Evolutionary conservation across 1,140 invertebrate species (phyloP).

Genomic region (Hypsibius dujardini): DNA sequence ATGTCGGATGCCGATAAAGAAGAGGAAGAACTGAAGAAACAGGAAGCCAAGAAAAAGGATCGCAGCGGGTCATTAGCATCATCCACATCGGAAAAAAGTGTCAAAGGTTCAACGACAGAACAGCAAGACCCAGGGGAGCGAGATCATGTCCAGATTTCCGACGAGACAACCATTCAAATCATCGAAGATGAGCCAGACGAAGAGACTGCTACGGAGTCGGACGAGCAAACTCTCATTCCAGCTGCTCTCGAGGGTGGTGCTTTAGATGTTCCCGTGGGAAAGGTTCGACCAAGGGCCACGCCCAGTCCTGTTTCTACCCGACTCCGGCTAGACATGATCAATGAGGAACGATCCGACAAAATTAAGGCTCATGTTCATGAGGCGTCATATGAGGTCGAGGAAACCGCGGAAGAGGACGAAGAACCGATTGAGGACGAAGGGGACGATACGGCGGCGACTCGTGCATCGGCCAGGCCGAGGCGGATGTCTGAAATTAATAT

Average conservation of each 20-base stretch:
- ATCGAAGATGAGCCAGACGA: constrained; percentile 41
- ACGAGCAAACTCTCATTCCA: not conserved
- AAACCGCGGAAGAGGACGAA: constrained; percentile 45
- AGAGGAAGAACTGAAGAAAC: constrained; percentile 30
- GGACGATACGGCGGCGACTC: constrained; percentile 40
- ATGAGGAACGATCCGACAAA: constrained; percentile 19
- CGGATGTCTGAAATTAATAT: constrained; percentile 78
- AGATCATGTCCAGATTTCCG: not conserved
- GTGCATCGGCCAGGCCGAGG: constrained; percentile 52
- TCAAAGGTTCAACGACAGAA: not conserved
- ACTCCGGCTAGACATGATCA: constrained; percentile 8
- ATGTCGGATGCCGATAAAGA: constrained; percentile 80
- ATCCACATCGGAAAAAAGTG: not conserved
- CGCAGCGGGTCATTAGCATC: not conserved
- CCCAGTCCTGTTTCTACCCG: constrained; percentile 8
- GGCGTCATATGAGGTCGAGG: too few species aligned
- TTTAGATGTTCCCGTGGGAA: too few species aligned
- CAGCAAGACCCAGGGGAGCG: not conserved
- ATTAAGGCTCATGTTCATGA: too few species aligned
- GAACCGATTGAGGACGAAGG: constrained; percentile 39
- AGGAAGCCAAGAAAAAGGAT: not conserved
- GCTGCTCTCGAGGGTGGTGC: too few species aligned
- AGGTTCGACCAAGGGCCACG: not conserved
- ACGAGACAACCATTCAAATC: constrained; percentile 16
- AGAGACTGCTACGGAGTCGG: not conserved